Evolutionary conservation across 2,797 vertebrate genomes (phyloP).

Genomic region (Propithecus deckenii): DNA sequence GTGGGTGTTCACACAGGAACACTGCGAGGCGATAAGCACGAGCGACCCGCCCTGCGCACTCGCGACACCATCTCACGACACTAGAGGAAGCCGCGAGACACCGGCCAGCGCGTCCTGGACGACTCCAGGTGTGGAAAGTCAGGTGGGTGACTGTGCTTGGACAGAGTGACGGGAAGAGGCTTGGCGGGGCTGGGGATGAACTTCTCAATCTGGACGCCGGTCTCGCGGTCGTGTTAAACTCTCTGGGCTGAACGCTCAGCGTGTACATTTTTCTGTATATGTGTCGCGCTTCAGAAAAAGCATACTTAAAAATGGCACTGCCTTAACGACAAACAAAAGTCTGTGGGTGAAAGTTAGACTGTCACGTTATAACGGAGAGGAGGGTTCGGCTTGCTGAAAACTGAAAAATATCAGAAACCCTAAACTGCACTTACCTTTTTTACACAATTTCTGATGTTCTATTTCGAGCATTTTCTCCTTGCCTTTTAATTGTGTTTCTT

Average conservation of each 20-base stretch:
- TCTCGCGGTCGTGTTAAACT: not conserved
- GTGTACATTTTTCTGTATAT: not conserved
- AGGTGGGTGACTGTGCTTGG: not conserved
- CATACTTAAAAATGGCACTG: not conserved
- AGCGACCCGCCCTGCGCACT: not conserved
- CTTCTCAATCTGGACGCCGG: not conserved
- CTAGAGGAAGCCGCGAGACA: rapidly evolving
- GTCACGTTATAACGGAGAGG: not conserved
- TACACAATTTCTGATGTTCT: rapidly evolving
- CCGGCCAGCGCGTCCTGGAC: rapidly evolving
- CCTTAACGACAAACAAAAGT: not conserved
- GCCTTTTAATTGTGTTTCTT: not conserved
- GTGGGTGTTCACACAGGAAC: not conserved
- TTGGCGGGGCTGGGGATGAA: not conserved
- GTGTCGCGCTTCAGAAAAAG: not conserved
- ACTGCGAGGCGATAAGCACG: rapidly evolving
- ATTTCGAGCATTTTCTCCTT: not conserved
- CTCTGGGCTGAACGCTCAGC: not conserved
- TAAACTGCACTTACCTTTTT: not conserved
- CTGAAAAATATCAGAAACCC: not conserved
- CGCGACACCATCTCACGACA: rapidly evolving
- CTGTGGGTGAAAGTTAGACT: not conserved
- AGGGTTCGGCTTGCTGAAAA: not conserved
- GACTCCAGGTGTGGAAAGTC: rapidly evolving
- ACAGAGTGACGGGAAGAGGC: not conserved